phyloP scores from a whole-genome alignment of 2,888 invertebrate genomes.

The Agonopterix arenella region DNA sequence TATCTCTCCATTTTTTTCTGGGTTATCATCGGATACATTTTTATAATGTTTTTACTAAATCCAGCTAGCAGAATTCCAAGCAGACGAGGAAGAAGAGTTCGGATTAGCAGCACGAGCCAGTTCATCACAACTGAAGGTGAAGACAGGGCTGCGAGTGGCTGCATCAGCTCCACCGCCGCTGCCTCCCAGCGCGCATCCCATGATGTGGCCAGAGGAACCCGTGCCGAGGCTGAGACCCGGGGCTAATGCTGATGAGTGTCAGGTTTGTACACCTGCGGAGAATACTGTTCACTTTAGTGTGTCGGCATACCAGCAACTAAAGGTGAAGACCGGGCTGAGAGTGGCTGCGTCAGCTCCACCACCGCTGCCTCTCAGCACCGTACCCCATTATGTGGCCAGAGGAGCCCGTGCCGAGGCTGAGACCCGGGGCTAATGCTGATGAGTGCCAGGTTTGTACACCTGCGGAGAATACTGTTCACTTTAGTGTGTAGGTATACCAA shows the following conservation, averaged over 20 bases:
- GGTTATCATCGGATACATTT: too few relatives aligned
- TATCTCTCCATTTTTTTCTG: too few relatives aligned
- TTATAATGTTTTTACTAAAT: not conserved
- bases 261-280: constrained; percentile 28
- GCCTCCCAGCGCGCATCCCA: constrained; percentile 34
- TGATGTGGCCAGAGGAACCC: constrained; percentile 54
- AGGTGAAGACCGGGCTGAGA: not conserved
- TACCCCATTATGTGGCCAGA: too few relatives aligned
- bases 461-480: too few relatives aligned
- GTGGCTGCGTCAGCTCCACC: too few relatives aligned
- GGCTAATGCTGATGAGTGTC: constrained; percentile 54
- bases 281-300: too few relatives aligned
- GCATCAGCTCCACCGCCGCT: constrained; percentile 49
- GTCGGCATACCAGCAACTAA: not conserved
- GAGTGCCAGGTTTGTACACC: too few relatives aligned
- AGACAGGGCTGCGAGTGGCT: constrained; percentile 37
- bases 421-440: too few relatives aligned
- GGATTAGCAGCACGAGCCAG: constrained; percentile 22
- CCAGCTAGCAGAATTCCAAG: constrained; percentile 66
- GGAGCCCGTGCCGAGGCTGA: too few relatives aligned
- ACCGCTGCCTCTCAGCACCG: too few relatives aligned
- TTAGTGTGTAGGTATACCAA: too few relatives aligned
- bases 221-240: constrained; percentile 42
- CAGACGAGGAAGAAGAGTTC: constrained; percentile 57
- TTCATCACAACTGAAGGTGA: constrained; percentile 12